These are phyloP conservation scores for Gallinago solitaria DNA, from an alignment of 2,797 vertebrate species.

Conservation along the genomic window DNA sequence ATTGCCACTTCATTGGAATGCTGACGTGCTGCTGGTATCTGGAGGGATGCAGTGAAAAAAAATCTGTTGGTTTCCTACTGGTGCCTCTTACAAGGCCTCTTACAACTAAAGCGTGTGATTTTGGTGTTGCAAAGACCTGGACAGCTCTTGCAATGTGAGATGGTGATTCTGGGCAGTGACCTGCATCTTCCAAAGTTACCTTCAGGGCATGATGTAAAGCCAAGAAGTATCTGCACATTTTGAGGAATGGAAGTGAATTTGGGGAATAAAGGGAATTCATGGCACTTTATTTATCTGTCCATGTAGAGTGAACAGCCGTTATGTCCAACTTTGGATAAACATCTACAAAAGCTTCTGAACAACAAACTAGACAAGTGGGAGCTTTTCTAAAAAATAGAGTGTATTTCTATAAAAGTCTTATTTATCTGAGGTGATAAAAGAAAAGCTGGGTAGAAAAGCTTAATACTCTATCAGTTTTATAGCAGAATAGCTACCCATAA, in stretches of 20 bases:
- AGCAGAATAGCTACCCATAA: not conserved
- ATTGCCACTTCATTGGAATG: not conserved
- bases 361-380: not conserved
- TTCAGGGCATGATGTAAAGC: not conserved
- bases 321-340: not conserved
- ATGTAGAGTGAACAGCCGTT: not conserved
- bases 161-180: not conserved
- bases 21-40: not conserved
- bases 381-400: not conserved
- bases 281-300: not conserved
- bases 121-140: not conserved
- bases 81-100: not conserved
- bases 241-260: not conserved
- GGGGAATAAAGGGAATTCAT: not conserved
- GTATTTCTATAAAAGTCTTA: not conserved
- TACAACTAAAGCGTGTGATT: not conserved
- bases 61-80: not conserved
- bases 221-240: not conserved
- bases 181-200: not conserved
- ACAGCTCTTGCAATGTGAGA: not conserved
- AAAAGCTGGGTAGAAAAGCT: conserved; percentile 19
- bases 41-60: not conserved
- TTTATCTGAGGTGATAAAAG: conserved; percentile 33
- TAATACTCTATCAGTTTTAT: not conserved
- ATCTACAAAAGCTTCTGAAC: not conserved